phyloP scores from a whole-genome alignment of 2,113 vertebrate species.

The Chrysochloris asiatica region DNA sequence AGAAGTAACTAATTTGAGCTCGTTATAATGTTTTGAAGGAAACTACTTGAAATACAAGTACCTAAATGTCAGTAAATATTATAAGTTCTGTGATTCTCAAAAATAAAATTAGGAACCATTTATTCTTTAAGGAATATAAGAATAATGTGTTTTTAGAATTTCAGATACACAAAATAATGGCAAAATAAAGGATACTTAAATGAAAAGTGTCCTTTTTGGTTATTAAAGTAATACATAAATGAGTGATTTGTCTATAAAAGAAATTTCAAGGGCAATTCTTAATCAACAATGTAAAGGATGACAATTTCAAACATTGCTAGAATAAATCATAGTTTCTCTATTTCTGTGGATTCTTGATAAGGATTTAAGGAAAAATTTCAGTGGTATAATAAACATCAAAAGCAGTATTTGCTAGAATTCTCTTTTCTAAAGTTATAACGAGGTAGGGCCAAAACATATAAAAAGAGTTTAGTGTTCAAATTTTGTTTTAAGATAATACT shows the following conservation, averaged over 20 bases:
- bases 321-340: not conserved
- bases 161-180: not conserved
- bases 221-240: not conserved
- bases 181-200: not conserved
- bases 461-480: not conserved
- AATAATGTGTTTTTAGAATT: not conserved
- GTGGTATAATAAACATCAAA: not conserved
- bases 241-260: not conserved
- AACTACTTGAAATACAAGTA: slow-evolving; percentile 33
- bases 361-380: not conserved
- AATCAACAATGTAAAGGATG: not conserved
- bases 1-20: slow-evolving; percentile 34
- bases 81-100: not conserved
- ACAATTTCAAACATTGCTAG: slow-evolving; percentile 3
- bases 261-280: not conserved
- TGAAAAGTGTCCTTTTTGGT: not conserved
- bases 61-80: slow-evolving; percentile 52
- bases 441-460: not conserved
- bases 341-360: not conserved
- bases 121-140: not conserved
- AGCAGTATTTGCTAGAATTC: not conserved
- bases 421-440: not conserved
- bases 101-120: not conserved
- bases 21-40: slow-evolving; percentile 20
- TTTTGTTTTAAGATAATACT: not conserved